phyloP scores from a whole-genome alignment of 1,140 invertebrate species.

The Conus ventricosus region DNA sequence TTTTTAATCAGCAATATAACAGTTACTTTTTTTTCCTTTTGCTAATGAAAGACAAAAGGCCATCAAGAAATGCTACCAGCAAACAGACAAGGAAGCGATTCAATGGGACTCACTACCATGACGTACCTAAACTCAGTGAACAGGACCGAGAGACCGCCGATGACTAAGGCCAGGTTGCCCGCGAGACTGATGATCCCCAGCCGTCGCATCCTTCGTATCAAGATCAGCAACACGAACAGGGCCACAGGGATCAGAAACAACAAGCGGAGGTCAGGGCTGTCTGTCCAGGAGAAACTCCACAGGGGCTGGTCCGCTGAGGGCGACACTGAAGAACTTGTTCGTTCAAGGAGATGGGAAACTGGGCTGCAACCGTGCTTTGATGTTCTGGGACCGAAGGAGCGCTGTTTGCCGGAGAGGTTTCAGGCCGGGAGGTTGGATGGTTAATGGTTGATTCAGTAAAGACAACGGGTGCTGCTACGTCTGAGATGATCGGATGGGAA shows the following conservation, averaged over 20 bases:
- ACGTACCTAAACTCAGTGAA: conserved; percentile 61
- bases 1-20: too few species aligned
- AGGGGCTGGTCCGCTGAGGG: neutral
- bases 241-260: conserved; percentile 62
- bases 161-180: conserved; percentile 63
- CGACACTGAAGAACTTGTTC: neutral
- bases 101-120: too few species aligned
- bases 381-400: neutral
- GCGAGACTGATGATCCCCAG: conserved; percentile 62
- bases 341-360: neutral
- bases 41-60: too few species aligned
- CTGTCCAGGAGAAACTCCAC: neutral
- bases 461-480: neutral
- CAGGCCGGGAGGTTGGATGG: too few species aligned
- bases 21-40: too few species aligned
- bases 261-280: conserved; percentile 45
- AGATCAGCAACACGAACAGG: conserved; percentile 65
- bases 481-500: too few species aligned
- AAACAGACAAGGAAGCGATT: too few species aligned
- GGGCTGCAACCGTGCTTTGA: neutral
- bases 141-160: conserved; percentile 61
- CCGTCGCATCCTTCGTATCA: conserved; percentile 63
- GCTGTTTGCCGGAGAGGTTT: too few species aligned
- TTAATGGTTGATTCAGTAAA: neutral
- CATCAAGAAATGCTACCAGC: too few species aligned